phyloP scores from a whole-genome alignment of 2,113 vertebrate species.

The Calyptomena viridis region DNA sequence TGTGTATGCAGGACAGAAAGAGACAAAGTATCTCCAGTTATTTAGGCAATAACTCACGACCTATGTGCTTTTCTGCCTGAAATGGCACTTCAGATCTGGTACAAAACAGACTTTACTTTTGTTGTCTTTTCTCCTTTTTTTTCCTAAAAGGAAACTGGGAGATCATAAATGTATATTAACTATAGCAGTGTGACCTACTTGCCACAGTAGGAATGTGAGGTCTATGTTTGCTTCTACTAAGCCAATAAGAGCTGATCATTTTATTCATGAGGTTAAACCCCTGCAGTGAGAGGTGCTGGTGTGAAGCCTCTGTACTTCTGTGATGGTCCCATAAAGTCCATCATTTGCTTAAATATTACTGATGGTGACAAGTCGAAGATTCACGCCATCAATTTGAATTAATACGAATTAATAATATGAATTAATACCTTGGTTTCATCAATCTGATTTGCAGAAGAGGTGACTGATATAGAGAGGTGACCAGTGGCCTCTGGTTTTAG shows the following conservation, averaged over 20 bases:
- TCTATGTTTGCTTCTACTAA: background rate
- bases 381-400: background rate
- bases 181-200: background rate
- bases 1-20: background rate
- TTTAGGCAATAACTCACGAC: background rate
- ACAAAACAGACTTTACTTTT: background rate
- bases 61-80: background rate
- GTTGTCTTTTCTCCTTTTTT: background rate
- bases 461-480: background rate
- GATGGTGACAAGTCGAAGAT: rapidly evolving
- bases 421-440: background rate
- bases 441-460: background rate
- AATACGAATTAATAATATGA: no score
- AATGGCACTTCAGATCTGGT: background rate
- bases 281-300: background rate
- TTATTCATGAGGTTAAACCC: background rate
- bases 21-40: background rate
- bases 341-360: background rate
- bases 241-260: background rate
- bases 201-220: background rate
- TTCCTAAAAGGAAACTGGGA: background rate
- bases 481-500: background rate
- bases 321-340: background rate
- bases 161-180: background rate
- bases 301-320: background rate